phyloP scores from a whole-genome alignment of 1,140 invertebrate species.

The Cydia amplana region DNA sequence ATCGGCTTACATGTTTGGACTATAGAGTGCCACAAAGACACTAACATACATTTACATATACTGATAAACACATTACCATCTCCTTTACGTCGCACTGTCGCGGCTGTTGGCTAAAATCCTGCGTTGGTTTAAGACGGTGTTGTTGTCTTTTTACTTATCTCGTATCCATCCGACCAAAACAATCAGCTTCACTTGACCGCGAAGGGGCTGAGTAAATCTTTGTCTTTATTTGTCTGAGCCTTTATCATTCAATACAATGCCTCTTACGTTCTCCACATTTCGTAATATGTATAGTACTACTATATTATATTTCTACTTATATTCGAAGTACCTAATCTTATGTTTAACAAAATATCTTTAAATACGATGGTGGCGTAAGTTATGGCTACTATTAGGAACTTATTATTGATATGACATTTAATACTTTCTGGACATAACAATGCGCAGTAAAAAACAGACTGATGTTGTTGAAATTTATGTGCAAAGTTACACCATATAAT shows the following conservation, averaged over 20 bases:
- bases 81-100: no score
- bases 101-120: background rate
- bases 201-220: constrained; percentile 18
- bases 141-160: background rate
- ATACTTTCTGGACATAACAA: background rate
- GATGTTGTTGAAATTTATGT: background rate
- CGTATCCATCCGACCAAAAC: constrained; percentile 11
- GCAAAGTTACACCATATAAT: background rate
- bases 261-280: background rate
- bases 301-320: no score
- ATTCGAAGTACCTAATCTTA: background rate
- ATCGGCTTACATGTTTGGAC: no score
- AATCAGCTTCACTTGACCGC: constrained; percentile 23
- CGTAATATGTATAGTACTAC: no score
- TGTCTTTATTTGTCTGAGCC: background rate
- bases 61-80: no score
- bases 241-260: background rate
- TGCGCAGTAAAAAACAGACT: background rate
- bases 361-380: background rate
- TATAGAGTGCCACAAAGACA: no score
- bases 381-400: background rate
- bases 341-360: background rate
- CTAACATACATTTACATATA: no score
- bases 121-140: background rate
- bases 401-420: background rate